Base-by-base conservation (phyloP, 2,797 vertebrate genomes). In the Ispidina picta region DNA sequence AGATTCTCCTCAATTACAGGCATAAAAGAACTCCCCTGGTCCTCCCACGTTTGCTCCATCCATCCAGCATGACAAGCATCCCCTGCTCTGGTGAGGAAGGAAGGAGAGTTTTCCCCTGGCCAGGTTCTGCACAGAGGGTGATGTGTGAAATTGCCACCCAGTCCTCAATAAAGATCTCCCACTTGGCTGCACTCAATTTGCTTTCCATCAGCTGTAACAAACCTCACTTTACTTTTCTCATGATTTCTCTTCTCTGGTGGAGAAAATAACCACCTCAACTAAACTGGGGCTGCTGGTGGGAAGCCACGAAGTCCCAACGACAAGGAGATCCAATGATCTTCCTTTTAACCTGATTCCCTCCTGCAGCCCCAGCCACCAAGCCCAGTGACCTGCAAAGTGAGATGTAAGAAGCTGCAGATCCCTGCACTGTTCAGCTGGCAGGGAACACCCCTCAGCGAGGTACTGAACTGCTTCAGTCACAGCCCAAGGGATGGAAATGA, bases 121-220 rank as follows among this genome's bases (percentile, higher is more conserved):
- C 64, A 86, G 55, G 60, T 48, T 89, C 85, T 74, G 25, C 20
- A 9, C 64, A 59, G 33, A 62, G 58, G 37, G 46, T 73, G 65
- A 85, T 70, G 41, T 86, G 92, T 80, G 90, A 90, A 85, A 82
- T 82, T 83, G 78, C 75, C 73, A 77, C 81, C 89, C 21, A 78
- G 49, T 56, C 72, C 70, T 86, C 92, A 87, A 64, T 80, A 86
- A 86, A 84, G 39, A 95, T 91, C 86, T 88, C n/a, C 66, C 59
- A 88, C 74, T 75, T 60, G 75, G 82, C 73, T 86, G 80, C 86
- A 74, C 95, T 92, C 88, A 70, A 69, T 93, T 92, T 94, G 91
- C 83, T 88, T 84, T 65, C 58, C 75, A 92, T 82, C 91, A 93
- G 81, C 82, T 75, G 73, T 78, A 91, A 91, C 59, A 90, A 90